Evolutionary conservation across 1,140 invertebrate genomes (phyloP).

Genomic region (Batillaria attramentaria): DNA sequence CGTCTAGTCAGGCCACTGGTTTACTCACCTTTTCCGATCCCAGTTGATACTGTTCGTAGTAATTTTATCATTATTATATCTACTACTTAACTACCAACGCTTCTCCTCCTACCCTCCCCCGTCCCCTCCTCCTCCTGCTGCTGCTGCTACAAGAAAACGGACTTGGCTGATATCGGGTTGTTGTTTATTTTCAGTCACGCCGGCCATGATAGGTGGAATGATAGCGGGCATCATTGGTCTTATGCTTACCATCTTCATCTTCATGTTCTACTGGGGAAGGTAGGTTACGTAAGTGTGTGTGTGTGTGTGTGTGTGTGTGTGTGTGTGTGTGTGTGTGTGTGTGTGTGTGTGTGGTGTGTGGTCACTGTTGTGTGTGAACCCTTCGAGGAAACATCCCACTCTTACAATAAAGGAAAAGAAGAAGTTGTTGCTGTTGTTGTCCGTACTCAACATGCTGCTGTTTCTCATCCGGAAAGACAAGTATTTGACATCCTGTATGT

Average conservation of each 20-base stretch:
- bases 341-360: too few relatives aligned
- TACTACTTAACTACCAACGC: too few relatives aligned
- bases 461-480: neutral
- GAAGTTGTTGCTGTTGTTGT: neutral
- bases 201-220: conserved; percentile 32
- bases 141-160: neutral
- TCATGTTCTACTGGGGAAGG: conserved; percentile 39
- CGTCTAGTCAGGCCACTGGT: too few relatives aligned
- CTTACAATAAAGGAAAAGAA: neutral
- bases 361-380: too few relatives aligned
- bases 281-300: neutral
- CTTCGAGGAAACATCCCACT: neutral
- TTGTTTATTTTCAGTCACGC: conserved; percentile 24
- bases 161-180: neutral
- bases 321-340: conserved; percentile 15
- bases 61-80: too few relatives aligned
- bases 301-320: neutral
- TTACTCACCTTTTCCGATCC: too few relatives aligned
- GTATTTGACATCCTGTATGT: neutral
- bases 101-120: too few relatives aligned
- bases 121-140: too few relatives aligned
- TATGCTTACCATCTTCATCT: conserved; percentile 29
- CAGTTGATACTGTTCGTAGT: too few relatives aligned
- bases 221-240: conserved; percentile 21
- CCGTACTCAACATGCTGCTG: neutral